Conservation (phyloP, 2,888 invertebrate genomes). For the Argyra leucocephala region DNA sequence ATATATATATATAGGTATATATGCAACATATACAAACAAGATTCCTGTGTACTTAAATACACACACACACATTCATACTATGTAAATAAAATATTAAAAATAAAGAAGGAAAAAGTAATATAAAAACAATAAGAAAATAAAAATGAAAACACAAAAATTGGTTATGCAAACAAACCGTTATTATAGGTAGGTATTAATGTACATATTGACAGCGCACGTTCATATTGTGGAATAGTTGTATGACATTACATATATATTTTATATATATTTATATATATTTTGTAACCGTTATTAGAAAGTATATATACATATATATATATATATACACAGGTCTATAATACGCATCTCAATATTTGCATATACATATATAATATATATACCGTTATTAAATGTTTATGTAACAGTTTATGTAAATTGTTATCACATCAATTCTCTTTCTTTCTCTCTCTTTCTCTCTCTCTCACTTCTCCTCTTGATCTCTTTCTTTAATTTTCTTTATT, state of each 20-base stretch:
- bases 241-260: background rate
- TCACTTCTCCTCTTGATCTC: background rate
- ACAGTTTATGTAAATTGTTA: constrained; percentile 2
- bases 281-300: constrained; percentile 1
- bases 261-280: background rate
- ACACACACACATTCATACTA: no score
- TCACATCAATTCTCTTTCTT: background rate
- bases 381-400: constrained; percentile 4
- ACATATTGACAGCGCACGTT: background rate
- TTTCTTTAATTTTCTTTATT: background rate
- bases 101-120: background rate
- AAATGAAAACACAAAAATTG: background rate
- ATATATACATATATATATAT: background rate
- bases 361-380: background rate
- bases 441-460: background rate
- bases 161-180: constrained; percentile 6
- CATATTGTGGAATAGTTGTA: background rate
- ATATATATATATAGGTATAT: no score
- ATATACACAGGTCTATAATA: background rate
- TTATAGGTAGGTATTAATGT: background rate
- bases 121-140: background rate
- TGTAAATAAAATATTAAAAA: background rate
- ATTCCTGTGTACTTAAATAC: background rate
- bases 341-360: background rate
- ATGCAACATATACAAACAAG: no score